Conservation (phyloP, 2,888 invertebrate species). For the Silvanus unidentatus region DNA sequence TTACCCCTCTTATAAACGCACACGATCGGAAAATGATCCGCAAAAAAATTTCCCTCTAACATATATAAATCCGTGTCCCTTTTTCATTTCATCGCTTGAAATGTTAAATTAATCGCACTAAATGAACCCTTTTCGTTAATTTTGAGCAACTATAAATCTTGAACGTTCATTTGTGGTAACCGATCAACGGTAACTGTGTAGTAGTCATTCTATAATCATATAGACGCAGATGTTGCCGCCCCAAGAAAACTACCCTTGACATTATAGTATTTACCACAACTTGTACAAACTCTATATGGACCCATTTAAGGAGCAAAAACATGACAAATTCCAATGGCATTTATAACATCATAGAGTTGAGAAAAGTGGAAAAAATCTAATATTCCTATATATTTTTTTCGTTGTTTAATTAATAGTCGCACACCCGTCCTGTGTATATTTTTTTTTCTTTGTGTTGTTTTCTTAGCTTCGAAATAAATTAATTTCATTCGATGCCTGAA, state of each 20-base stretch:
- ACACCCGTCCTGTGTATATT: too few relatives aligned
- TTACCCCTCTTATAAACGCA: too few relatives aligned
- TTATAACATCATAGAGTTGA: too few relatives aligned
- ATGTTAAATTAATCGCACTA: slow-evolving; percentile 44
- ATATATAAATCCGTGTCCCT: too few relatives aligned
- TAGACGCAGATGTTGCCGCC: slow-evolving; percentile 39
- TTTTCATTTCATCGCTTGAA: slow-evolving; percentile 20
- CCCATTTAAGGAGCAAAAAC: background rate
- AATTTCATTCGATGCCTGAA: too few relatives aligned
- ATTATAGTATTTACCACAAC: background rate
- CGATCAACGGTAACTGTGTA: slow-evolving; percentile 30
- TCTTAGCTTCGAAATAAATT: too few relatives aligned
- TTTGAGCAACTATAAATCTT: slow-evolving; percentile 46
- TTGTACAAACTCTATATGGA: slow-evolving; percentile 1
- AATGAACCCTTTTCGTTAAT: slow-evolving; percentile 47
- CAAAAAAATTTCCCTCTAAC: too few relatives aligned
- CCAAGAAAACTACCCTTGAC: slow-evolving; percentile 1
- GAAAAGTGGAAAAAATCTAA: too few relatives aligned
- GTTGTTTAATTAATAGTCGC: too few relatives aligned
- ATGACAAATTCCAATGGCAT: background rate
- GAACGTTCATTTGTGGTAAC: slow-evolving; percentile 43
- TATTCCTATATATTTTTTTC: too few relatives aligned
- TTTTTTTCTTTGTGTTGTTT: too few relatives aligned
- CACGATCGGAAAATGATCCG: too few relatives aligned
- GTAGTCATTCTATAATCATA: slow-evolving; percentile 33